Base-by-base conservation (phyloP, 2,888 invertebrate species). In the Cephus pulcher region DNA sequence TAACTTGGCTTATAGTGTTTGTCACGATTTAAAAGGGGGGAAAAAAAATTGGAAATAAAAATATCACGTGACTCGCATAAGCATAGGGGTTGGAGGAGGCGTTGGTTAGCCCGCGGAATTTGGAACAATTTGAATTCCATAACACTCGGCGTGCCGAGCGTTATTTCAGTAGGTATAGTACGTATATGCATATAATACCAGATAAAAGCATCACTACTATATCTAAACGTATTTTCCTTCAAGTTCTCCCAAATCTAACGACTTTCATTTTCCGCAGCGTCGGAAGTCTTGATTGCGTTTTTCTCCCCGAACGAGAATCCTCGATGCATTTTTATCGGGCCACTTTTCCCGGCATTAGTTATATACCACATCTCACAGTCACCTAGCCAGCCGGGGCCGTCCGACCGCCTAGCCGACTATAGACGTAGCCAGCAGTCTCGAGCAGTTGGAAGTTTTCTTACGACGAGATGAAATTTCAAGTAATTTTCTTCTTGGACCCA, bases 311-410 rank as follows among this genome's bases (percentile, higher is more conserved):
- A 56, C 23, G 40, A 30, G 71, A 78, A 40, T 74, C 74, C 73
- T 76, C 75, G 75, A 83, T 83, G 83, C 80, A 81, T 77, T 80
- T 83, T 84, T 83, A 84, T 84, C 80, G 78, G 73, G 77, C 80
- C 80, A 81, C 84, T 83, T 80, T 83, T 82, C 80, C 71, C 84
- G 80, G 76, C 69, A 75, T 78, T 80, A 79, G 79, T 83, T 79
- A 80, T 82, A 81, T 78, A 70, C 77, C 75, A 74, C 78, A 32
- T 32, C 15, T 34, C 32, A 34, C 33, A 71, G 71, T 33, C 71
- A 33, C 71, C 71, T 32, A 56, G 56, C 6, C 56, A 56, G 23
- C 23, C 56, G 23, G 12, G 4, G 6, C 40, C 40, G 0, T 15
- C 56, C 56, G 9, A 9, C 56, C 9, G 23, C 23, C 56, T 23